These are phyloP conservation scores for Rynchops niger DNA, from an alignment of 2,113 vertebrate species.

Conservation along the genomic window DNA sequence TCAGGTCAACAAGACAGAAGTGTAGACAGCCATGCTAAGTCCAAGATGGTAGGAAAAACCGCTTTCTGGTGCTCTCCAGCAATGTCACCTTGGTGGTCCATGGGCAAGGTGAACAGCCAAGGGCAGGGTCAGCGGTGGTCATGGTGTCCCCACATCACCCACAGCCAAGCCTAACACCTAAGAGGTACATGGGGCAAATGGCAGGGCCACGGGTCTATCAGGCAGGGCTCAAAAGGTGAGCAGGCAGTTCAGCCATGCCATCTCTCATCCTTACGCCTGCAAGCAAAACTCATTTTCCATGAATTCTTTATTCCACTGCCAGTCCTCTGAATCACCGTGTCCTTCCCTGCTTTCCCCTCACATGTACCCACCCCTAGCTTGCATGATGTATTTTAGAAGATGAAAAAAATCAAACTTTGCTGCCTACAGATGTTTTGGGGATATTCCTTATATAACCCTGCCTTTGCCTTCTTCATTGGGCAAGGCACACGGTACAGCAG, in stretches of 20 bases:
- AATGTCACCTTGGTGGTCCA: rapidly evolving
- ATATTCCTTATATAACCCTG: not conserved
- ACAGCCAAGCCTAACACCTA: not conserved
- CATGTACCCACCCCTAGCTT: not conserved
- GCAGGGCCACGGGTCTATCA: not conserved
- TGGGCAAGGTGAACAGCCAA: not conserved
- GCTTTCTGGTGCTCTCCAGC: not conserved
- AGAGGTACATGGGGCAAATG: not conserved
- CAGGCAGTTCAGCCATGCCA: not conserved
- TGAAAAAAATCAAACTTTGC: not conserved
- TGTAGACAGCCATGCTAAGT: not conserved
- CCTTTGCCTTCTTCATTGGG: not conserved
- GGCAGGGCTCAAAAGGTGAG: not conserved
- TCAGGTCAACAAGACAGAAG: not conserved
- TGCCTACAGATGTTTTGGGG: not conserved
- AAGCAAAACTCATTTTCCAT: not conserved
- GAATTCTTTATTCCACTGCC: slow-evolving; percentile 25
- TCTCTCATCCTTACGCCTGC: not conserved
- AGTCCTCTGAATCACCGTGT: slow-evolving; percentile 3
- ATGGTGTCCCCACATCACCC: rapidly evolving
- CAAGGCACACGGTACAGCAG: not conserved
- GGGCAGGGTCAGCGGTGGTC: not conserved
- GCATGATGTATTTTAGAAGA: not conserved
- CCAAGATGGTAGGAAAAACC: not conserved
- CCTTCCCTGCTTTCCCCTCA: not conserved